Evolutionary conservation across 2,797 vertebrate genomes (phyloP).

Genomic region (Vespertilio murinus): DNA sequence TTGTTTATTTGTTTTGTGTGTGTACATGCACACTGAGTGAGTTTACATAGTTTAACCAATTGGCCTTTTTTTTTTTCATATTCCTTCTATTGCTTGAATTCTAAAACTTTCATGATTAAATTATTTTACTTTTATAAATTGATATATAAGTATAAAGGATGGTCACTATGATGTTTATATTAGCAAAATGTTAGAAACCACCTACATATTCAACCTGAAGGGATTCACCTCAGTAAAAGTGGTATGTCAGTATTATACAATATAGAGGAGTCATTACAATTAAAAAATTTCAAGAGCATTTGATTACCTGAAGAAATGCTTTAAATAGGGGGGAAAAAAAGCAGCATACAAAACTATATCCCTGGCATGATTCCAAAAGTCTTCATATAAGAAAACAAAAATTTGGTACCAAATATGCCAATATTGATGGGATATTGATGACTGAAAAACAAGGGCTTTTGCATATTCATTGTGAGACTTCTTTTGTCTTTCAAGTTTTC

Average conservation of each 20-base stretch:
- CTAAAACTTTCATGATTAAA: background rate
- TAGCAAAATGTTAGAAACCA: background rate
- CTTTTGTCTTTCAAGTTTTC: constrained; percentile 4
- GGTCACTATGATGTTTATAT: background rate
- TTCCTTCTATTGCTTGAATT: constrained; percentile 18
- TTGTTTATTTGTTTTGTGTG: too few species aligned
- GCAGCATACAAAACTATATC: background rate
- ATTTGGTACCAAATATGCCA: background rate
- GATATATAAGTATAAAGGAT: background rate
- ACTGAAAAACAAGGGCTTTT: background rate
- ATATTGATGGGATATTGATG: background rate
- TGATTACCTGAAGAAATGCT: constrained; percentile 20
- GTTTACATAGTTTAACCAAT: background rate
- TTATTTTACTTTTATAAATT: constrained; percentile 21
- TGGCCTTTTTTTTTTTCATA: background rate
- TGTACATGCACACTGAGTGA: background rate
- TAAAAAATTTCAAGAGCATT: constrained; percentile 27
- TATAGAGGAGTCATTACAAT: background rate
- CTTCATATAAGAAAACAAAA: constrained; percentile 20
- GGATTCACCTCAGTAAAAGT: background rate
- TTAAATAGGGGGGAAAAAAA: background rate
- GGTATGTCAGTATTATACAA: background rate
- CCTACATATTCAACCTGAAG: background rate
- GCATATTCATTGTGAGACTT: background rate
- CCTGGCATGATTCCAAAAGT: background rate